Evolutionary conservation across 2,888 invertebrate genomes (phyloP).

Genomic region (Cybosia mesomella): DNA sequence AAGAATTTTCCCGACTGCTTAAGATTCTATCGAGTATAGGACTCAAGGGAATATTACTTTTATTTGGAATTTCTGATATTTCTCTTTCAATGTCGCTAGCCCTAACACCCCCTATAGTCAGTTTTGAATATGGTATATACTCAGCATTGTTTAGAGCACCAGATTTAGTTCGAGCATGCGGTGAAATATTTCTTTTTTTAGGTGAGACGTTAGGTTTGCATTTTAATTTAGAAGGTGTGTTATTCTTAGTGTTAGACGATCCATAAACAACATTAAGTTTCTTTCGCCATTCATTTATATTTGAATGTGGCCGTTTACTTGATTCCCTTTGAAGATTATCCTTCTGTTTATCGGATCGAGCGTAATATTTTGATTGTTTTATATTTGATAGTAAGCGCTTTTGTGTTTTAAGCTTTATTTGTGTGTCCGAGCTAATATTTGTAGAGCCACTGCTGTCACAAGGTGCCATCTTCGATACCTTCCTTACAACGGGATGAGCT

Average conservation of each 20-base stretch:
- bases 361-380: slow-evolving; percentile 55
- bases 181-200: slow-evolving; percentile 44
- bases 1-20: slow-evolving; percentile 75
- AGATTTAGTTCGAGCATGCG: slow-evolving; percentile 24
- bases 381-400: slow-evolving; percentile 50
- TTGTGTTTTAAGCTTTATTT: slow-evolving; percentile 54
- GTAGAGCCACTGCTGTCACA: slow-evolving; percentile 76
- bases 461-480: slow-evolving; percentile 72
- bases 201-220: slow-evolving; percentile 40
- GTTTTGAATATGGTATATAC: slow-evolving; percentile 82
- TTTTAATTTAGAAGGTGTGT: slow-evolving; percentile 47
- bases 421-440: slow-evolving; percentile 65
- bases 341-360: slow-evolving; percentile 48
- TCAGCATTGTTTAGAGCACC: slow-evolving; percentile 66
- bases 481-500: slow-evolving; percentile 58
- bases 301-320: slow-evolving; percentile 53
- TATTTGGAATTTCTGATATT: slow-evolving; percentile 70
- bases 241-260: slow-evolving; percentile 53
- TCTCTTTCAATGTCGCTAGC: slow-evolving; percentile 79
- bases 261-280: slow-evolving; percentile 75
- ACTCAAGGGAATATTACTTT: slow-evolving; percentile 68
- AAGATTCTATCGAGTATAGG: slow-evolving; percentile 78
- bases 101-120: slow-evolving; percentile 79
- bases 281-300: slow-evolving; percentile 75
- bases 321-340: slow-evolving; percentile 55